These are phyloP conservation scores for Aurelia sp. DNA, from an alignment of 30 jellyfish, hydroid and myxozoan genomes.

Conservation along the genomic window DNA sequence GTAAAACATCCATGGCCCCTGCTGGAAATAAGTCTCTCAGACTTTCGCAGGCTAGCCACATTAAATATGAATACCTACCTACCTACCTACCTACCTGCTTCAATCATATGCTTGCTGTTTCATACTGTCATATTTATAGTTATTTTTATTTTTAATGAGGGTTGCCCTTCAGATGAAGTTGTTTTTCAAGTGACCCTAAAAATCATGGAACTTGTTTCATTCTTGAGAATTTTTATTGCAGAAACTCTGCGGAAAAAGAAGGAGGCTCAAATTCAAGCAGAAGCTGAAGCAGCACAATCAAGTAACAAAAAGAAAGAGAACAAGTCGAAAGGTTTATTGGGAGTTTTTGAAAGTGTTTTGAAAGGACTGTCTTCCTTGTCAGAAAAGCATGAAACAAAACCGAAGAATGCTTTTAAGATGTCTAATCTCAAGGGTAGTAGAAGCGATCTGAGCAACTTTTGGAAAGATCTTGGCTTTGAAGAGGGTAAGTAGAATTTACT, in stretches of 20 bases:
- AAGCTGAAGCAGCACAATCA: neutral
- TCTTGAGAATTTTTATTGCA: neutral
- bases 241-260: constrained; percentile 8
- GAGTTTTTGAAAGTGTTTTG: constrained; percentile 5
- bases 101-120: too few species aligned
- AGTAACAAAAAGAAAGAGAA: neutral
- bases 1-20: too few species aligned
- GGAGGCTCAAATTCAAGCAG: neutral
- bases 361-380: neutral
- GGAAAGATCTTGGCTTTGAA: constrained; percentile 45
- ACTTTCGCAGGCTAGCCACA: too few species aligned
- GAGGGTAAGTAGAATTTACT: neutral
- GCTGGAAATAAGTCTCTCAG: too few species aligned
- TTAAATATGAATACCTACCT: too few species aligned
- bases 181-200: too few species aligned
- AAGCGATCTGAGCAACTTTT: constrained; percentile 31
- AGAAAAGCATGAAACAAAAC: neutral
- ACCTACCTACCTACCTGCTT: too few species aligned
- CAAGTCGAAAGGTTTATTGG: neutral
- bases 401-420: neutral
- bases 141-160: too few species aligned
- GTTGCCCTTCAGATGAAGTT: too few species aligned
- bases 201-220: too few species aligned
- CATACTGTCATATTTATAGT: too few species aligned
- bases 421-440: neutral